Evolutionary conservation across 2,888 invertebrate genomes (phyloP), one percentile per base, ranked within the genome.

Genomic region (Xylota sylvarum): DNA sequence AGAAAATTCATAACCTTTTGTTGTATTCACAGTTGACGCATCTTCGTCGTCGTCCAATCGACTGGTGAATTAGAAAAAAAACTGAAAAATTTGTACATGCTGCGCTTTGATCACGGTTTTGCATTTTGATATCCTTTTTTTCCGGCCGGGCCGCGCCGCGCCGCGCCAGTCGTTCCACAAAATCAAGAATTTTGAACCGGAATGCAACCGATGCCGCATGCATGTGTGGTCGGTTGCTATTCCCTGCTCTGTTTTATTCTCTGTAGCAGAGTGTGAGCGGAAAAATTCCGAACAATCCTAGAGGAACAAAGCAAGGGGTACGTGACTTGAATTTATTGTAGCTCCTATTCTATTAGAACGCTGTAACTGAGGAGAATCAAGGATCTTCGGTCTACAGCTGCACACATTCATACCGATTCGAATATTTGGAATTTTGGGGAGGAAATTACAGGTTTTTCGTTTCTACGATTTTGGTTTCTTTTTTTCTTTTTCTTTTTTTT

Each of bases 311-410:
- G 81, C 85, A 76, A 72, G 52, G 50, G 55, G 9, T 85, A 85
- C 85, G 85, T 85, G 85, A 85, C 85, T 72, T 72, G 85, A 85
- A 85, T 85, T 80, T 81, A 85, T 81, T 72, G 85, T 85, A 65
- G 72, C 67, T 81, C 55, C 72, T 85, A 85, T 85, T 85, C 85
- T 85, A 85, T 85, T 85, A 85, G 70, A 32, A 81, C 76, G 80
- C 69, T 58, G 65, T 74, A 85, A 76, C 80, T 46, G 70, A 37
- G 52, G 48, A 55, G 77, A 70, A 81, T 81, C 85, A 81, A 85
- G 80, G 85, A 81, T 81, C 72, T 72, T 85, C 60, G 56, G 85
- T 85, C 64, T 76, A 55, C 76, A 76, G 64, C 70, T 79, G 76
- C 65, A 77, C 62, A 55, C 60, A 50, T 70, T 50, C 76, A 76